Conservation (phyloP, 2,888 invertebrate genomes). For the Choreutis nemorana region DNA sequence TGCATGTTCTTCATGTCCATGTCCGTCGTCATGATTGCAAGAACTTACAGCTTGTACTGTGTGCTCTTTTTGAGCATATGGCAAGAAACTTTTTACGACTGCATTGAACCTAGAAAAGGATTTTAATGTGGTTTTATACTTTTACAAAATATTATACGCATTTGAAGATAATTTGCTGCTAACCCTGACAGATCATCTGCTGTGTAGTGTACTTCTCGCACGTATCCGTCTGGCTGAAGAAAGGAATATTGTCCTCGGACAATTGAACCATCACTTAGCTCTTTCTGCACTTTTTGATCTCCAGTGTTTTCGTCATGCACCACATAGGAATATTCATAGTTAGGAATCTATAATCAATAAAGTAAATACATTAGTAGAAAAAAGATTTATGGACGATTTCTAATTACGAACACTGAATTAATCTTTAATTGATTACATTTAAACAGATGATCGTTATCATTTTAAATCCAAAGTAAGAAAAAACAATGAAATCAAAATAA, state of each 20-base stretch:
- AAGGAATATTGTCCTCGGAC: slow-evolving; percentile 63
- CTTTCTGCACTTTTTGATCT: slow-evolving; percentile 60
- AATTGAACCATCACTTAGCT: slow-evolving; percentile 57
- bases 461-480: too few relatives aligned
- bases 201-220: slow-evolving; percentile 60
- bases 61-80: slow-evolving; percentile 15
- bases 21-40: slow-evolving; percentile 9
- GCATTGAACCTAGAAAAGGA: slow-evolving; percentile 39
- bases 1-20: not conserved
- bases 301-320: slow-evolving; percentile 64
- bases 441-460: too few relatives aligned
- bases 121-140: slow-evolving; percentile 4
- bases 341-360: too few relatives aligned
- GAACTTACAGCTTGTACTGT: slow-evolving; percentile 8
- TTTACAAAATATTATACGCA: not conserved
- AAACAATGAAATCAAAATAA: too few relatives aligned
- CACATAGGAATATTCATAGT: slow-evolving; percentile 58
- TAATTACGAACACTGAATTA: too few relatives aligned
- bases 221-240: slow-evolving; percentile 60
- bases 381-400: too few relatives aligned
- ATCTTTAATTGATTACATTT: too few relatives aligned
- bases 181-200: slow-evolving; percentile 61
- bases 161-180: slow-evolving; percentile 3
- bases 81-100: slow-evolving; percentile 40
- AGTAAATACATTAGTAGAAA: too few relatives aligned